These are phyloP conservation scores for Oligia latruncula DNA, from an alignment of 2,888 invertebrate genomes.

Conservation along the genomic window DNA sequence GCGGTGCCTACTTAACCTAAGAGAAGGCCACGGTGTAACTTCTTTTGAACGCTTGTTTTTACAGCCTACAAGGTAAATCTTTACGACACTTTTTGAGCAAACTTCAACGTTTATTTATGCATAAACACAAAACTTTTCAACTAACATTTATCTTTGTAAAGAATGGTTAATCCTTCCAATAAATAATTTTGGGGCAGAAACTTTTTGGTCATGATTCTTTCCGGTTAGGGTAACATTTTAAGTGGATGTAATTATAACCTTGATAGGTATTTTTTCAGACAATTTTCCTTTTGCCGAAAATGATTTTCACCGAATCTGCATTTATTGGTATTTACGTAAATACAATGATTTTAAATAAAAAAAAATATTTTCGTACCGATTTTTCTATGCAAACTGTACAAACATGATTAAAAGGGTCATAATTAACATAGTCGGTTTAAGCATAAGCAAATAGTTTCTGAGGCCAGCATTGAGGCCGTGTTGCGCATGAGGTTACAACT, in stretches of 20 bases:
- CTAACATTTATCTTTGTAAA: conserved; percentile 68
- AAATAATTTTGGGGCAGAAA: conserved; percentile 64
- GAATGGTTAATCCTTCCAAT: conserved; percentile 60
- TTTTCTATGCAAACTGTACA: not conserved
- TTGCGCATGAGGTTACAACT: conserved; percentile 23
- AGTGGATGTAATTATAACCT: conserved; percentile 20
- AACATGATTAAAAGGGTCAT: conserved; percentile 6
- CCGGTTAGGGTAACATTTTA: conserved; percentile 9
- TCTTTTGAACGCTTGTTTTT: conserved; percentile 49
- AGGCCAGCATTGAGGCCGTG: conserved; percentile 7
- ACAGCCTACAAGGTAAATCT: conserved; percentile 49
- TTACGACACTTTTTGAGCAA: conserved; percentile 59
- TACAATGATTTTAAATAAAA: too few relatives aligned
- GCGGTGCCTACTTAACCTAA: conserved; percentile 17
- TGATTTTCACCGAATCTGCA: not conserved
- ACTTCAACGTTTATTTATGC: conserved; percentile 67
- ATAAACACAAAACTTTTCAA: conserved; percentile 65
- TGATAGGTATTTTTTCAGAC: not conserved
- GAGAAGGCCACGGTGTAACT: conserved; percentile 17
- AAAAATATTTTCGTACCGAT: not conserved
- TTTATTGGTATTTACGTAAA: not conserved
- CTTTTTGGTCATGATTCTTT: conserved; percentile 46
- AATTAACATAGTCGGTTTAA: conserved; percentile 43
- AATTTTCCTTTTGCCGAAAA: not conserved
- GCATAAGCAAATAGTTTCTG: conserved; percentile 34